Evolutionary conservation across 2,888 invertebrate species (phyloP), one percentile per base, ranked within the genome.

Genomic region (Capitulum mitella): DNA sequence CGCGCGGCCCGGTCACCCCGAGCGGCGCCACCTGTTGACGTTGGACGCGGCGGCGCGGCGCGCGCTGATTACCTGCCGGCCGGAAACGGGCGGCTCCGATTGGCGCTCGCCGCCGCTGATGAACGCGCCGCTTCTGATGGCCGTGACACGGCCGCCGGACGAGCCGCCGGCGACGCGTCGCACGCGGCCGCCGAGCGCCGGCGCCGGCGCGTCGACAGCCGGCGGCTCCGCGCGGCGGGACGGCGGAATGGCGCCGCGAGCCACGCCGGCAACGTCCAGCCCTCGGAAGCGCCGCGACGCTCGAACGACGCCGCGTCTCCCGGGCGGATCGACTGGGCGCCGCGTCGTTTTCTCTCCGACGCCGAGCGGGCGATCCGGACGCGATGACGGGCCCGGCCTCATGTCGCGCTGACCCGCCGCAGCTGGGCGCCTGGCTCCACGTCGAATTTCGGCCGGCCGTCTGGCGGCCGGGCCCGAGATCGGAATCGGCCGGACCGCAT

Each of bases 401-500:
- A 22, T 51, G 19, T 19, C 51, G 51, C 51, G 8, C 51, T 22
- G 5, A 1, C 22, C 51, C 19, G 51, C 51, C 19, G 2, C 51
- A 43, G 43, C 43, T 43, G 43, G 43, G 12, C 43, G 5, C 43
- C 12, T 43, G n/a, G n/a, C n/a, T n/a, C n/a, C n/a, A n/a, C n/a
- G n/a, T n/a, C n/a, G n/a, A n/a, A n/a, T n/a, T n/a, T n/a, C n/a
- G n/a, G n/a, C n/a, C n/a, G n/a, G n/a, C n/a, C n/a, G n/a, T n/a
- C 43, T 43, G 43, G n/a, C 58, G 58, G 58, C 58, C n/a, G 58
- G 58, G 29, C n/a, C n/a, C n/a, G 29, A 58, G 58, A 58, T 58
- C n/a, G 58, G 29, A 58, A 58, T 58, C 58, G 5, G 58, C 29
- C 58, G 58, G 58, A 26, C n/a, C 58, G n/a, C 58, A 12, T n/a